Percentiles rank a stretch among this genome's conserved stretches.
These are phyloP conservation scores for Lasioglossum zephyrum DNA, from an alignment of 2,888 invertebrate genomes.

Conservation along the genomic window DNA sequence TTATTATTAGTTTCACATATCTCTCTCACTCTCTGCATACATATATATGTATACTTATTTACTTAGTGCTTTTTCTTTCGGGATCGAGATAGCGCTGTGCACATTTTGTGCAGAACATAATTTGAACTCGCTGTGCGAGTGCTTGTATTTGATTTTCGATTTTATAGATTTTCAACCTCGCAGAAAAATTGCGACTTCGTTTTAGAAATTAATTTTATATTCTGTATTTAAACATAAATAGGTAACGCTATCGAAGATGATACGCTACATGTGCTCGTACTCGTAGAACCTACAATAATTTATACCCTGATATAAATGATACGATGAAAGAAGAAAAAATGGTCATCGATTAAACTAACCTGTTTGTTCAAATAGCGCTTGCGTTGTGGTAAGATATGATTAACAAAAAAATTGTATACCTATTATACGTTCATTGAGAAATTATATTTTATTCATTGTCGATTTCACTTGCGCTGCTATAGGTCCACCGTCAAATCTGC, in stretches of 20 bases:
- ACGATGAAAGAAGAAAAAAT: background rate
- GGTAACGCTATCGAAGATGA: background rate
- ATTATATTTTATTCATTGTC: background rate
- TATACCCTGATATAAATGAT: background rate
- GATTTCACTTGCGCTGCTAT: background rate
- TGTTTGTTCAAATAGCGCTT: background rate
- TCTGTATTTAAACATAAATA: background rate
- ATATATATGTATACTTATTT: background rate
- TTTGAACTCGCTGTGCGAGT: background rate
- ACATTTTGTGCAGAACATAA: background rate
- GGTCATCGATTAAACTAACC: background rate
- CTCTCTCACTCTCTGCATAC: background rate
- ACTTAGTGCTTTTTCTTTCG: background rate
- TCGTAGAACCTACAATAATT: background rate
- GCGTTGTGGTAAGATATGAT: background rate
- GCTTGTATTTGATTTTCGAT: background rate
- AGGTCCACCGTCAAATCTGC: background rate
- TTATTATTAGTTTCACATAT: constrained; percentile 10
- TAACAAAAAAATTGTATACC: background rate
- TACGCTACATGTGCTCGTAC: background rate
- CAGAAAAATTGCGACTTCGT: background rate
- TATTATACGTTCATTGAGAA: background rate
- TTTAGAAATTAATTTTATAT: background rate
- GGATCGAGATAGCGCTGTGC: background rate
- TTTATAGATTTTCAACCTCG: background rate